These are phyloP conservation scores for Drosophila sp. DNA, from an alignment of 1,140 invertebrate genomes.

Conservation along the genomic window DNA sequence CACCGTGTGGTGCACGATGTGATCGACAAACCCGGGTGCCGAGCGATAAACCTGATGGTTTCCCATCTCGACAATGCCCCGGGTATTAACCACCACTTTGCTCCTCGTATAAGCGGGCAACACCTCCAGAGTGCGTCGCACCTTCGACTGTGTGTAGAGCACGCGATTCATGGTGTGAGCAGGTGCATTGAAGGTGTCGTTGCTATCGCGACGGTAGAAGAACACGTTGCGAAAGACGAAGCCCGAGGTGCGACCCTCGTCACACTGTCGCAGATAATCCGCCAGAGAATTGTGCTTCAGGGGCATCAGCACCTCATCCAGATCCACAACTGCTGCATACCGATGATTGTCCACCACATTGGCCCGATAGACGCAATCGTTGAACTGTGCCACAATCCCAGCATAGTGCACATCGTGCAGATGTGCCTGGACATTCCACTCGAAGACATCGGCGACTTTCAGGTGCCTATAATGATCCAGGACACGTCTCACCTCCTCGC, in stretches of 20 bases:
- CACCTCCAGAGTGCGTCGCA: slow-evolving; percentile 85
- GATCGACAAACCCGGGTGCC: slow-evolving; percentile 65
- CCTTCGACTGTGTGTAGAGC: slow-evolving; percentile 86
- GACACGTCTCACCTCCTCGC: slow-evolving; percentile 85
- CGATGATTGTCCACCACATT: slow-evolving; percentile 82
- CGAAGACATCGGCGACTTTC: slow-evolving; percentile 85
- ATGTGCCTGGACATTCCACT: slow-evolving; percentile 86
- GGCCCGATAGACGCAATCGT: slow-evolving; percentile 88
- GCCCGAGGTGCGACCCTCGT: slow-evolving; percentile 79
- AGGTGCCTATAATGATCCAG: slow-evolving; percentile 85
- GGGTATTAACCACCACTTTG: slow-evolving; percentile 87
- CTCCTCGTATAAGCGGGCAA: slow-evolving; percentile 86
- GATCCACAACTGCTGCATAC: slow-evolving; percentile 87
- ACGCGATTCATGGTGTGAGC: slow-evolving; percentile 81
- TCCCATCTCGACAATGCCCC: slow-evolving; percentile 86
- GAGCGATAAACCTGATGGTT: slow-evolving; percentile 88
- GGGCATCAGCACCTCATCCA: slow-evolving; percentile 88
- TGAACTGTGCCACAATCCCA: slow-evolving; percentile 87
- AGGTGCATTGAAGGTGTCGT: slow-evolving; percentile 85
- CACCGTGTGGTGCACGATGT: slow-evolving; percentile 69
- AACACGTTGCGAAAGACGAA: slow-evolving; percentile 88
- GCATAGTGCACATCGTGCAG: slow-evolving; percentile 86
- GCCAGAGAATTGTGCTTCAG: slow-evolving; percentile 82
- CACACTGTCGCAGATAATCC: slow-evolving; percentile 80
- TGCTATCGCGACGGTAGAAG: slow-evolving; percentile 87